Evolutionary conservation across 2,888 invertebrate species (phyloP).

Genomic region (Helicoverpa assulta): DNA sequence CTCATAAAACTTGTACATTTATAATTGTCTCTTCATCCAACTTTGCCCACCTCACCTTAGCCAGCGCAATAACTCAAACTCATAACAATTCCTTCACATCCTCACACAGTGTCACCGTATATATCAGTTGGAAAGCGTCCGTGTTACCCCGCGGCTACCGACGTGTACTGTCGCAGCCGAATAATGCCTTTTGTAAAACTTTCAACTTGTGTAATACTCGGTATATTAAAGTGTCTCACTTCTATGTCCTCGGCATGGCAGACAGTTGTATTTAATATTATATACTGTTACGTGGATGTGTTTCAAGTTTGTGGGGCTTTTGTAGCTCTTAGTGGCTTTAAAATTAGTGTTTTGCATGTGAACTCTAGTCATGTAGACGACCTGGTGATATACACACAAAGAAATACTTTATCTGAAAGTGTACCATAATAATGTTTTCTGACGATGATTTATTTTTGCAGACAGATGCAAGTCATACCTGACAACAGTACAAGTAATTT

Average conservation of each 20-base stretch:
- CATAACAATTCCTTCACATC: conserved; percentile 35
- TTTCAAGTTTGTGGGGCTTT: conserved; percentile 35
- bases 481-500: not conserved
- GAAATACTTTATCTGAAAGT: too few species aligned
- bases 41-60: not conserved
- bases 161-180: conserved; percentile 55
- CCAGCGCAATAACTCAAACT: conserved; percentile 35
- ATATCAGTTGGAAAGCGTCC: conserved; percentile 53
- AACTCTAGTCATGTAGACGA: too few species aligned
- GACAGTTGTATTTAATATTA: conserved; percentile 55
- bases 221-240: conserved; percentile 61
- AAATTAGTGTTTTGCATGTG: not conserved
- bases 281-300: conserved; percentile 51
- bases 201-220: conserved; percentile 60
- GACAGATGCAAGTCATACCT: not conserved
- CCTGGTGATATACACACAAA: too few species aligned
- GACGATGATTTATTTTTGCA: not conserved
- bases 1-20: not conserved
- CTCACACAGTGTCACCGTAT: conserved; percentile 49
- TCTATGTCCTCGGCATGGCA: conserved; percentile 42
- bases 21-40: not conserved
- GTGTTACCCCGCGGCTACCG: conserved; percentile 51
- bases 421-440: too few species aligned
- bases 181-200: conserved; percentile 67
- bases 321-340: not conserved